phyloP scores from a whole-genome alignment of 1,140 invertebrate genomes.

The Aporrectodea caliginosa region DNA sequence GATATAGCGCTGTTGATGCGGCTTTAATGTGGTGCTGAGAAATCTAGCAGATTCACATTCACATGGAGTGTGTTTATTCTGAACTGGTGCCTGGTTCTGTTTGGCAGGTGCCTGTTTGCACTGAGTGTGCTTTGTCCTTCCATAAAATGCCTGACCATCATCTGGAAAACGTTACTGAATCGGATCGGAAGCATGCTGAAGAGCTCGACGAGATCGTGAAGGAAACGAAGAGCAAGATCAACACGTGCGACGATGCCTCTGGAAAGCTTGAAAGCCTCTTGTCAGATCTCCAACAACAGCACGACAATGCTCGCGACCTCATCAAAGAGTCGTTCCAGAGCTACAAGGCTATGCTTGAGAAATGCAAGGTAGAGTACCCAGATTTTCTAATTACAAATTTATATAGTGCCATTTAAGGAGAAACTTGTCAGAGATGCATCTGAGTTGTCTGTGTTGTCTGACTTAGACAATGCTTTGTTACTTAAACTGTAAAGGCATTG shows the following conservation, averaged over 20 bases:
- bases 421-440: no score
- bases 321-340: slow-evolving; percentile 76
- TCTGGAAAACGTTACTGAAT: slow-evolving; percentile 71
- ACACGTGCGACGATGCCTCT: slow-evolving; percentile 70
- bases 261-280: slow-evolving; percentile 70
- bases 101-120: slow-evolving; percentile 64
- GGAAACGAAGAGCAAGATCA: slow-evolving; percentile 67
- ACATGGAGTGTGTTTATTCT: background rate
- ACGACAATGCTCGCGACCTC: slow-evolving; percentile 76
- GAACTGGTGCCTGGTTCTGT: background rate
- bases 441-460: background rate
- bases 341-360: slow-evolving; percentile 76
- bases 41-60: background rate
- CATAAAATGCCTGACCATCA: slow-evolving; percentile 75
- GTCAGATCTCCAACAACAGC: slow-evolving; percentile 77
- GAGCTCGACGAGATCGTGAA: slow-evolving; percentile 69
- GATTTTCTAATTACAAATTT: background rate
- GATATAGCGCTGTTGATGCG: background rate
- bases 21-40: no score
- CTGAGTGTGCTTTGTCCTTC: slow-evolving; percentile 72
- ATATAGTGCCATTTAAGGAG: background rate
- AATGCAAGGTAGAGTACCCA: slow-evolving; percentile 58
- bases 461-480: background rate
- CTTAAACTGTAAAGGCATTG: background rate
- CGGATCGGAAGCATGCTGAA: slow-evolving; percentile 69